Evolutionary conservation across 2,113 vertebrate species (phyloP).

Genomic region (Lamprologus ornatipinnis): DNA sequence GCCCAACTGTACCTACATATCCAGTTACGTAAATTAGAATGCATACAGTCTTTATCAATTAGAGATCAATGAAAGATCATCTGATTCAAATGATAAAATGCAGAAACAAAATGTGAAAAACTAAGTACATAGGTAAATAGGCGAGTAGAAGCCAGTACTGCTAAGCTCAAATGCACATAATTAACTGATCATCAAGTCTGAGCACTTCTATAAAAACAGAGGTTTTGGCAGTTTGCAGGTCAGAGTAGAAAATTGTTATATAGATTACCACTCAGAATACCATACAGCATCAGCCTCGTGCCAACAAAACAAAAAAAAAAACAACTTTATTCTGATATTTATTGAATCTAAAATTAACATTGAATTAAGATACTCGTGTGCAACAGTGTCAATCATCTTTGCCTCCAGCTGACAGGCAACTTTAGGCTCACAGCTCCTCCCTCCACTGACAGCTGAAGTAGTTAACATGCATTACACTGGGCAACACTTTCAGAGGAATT

Average conservation of each 20-base stretch:
- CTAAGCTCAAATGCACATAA: not conserved
- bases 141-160: not conserved
- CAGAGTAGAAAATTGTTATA: not conserved
- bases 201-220: not conserved
- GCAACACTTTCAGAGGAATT: not conserved
- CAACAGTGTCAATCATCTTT: not conserved
- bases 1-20: not conserved
- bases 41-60: not conserved
- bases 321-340: not conserved
- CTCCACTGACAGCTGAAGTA: not conserved
- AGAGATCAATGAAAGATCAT: not conserved
- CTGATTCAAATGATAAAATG: not conserved
- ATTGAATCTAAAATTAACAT: not conserved
- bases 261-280: not conserved
- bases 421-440: not conserved
- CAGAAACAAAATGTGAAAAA: not conserved
- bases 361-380: not conserved
- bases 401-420: not conserved
- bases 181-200: not conserved
- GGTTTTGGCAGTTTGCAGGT: not conserved
- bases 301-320: not conserved
- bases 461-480: not conserved
- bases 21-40: not conserved
- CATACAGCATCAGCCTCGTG: not conserved
- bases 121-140: not conserved